Evolutionary conservation across 2,888 invertebrate species (phyloP).

Genomic region (Drosophila cognata): DNA sequence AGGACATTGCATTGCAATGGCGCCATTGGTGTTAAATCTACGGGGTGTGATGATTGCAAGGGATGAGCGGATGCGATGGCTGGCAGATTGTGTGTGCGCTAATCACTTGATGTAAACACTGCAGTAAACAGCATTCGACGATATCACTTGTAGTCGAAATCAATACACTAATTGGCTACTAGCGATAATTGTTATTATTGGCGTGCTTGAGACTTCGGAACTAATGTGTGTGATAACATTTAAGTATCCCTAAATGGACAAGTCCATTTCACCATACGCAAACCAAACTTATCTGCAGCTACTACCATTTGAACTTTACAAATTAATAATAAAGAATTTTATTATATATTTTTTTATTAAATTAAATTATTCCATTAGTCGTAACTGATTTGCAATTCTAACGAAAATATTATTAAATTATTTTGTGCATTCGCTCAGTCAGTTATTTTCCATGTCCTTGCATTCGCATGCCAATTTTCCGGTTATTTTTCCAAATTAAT

Average conservation of each 20-base stretch:
- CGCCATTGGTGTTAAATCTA: conserved; percentile 15
- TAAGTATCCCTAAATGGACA: not conserved
- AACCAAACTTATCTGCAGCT: not conserved
- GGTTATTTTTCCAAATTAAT: conserved; percentile 59
- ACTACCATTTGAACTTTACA: not conserved
- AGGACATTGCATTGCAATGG: conserved; percentile 22
- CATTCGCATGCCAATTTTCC: conserved; percentile 15
- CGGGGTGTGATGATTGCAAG: not conserved
- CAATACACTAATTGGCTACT: conserved; percentile 36
- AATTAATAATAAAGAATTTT: not conserved
- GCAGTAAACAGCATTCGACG: conserved; percentile 7
- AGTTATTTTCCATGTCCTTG: conserved; percentile 19
- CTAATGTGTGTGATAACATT: not conserved
- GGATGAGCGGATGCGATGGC: not conserved
- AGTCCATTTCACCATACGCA: not conserved
- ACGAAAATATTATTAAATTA: conserved; percentile 53
- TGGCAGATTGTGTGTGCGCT: not conserved
- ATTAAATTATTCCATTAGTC: conserved; percentile 23
- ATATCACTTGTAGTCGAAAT: conserved; percentile 5
- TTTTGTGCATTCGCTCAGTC: conserved; percentile 14
- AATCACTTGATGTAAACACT: conserved; percentile 25
- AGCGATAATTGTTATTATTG: conserved; percentile 11
- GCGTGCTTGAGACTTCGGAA: not conserved
- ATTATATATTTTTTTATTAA: not conserved
- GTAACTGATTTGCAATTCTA: conserved; percentile 34